phyloP scores from a whole-genome alignment of 2,797 vertebrate genomes.

The Thunnus albacares region DNA sequence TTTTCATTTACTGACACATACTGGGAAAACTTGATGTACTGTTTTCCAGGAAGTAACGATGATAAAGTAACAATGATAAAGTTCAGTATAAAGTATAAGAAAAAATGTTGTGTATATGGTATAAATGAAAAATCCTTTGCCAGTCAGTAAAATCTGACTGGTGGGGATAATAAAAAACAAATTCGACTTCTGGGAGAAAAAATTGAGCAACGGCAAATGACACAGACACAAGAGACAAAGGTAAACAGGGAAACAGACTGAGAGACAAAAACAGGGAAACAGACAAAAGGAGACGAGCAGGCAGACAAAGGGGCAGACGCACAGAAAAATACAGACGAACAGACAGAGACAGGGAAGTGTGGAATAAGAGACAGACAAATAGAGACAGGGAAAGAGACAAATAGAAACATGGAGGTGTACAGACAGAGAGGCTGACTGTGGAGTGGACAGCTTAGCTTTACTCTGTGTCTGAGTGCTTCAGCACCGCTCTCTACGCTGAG shows the following conservation, averaged over 20 bases:
- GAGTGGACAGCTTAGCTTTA: slow-evolving; percentile 59
- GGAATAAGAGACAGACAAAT: slow-evolving; percentile 8
- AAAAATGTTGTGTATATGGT: not conserved
- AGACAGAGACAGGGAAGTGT: not conserved
- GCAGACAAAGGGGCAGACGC: not conserved
- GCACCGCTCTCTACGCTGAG: slow-evolving; percentile 60
- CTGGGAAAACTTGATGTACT: not conserved
- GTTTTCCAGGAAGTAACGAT: slow-evolving; percentile 9
- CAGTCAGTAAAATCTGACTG: not conserved
- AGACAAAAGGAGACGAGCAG: not conserved
- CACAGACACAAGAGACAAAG: slow-evolving; percentile 2
- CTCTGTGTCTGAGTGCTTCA: slow-evolving; percentile 58
- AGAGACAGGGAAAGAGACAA: not conserved
- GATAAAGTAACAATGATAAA: not conserved
- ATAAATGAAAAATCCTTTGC: not conserved
- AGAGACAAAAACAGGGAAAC: slow-evolving; percentile 20
- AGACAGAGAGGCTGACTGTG: slow-evolving; percentile 30
- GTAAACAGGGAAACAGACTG: slow-evolving; percentile 17
- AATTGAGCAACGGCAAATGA: not conserved
- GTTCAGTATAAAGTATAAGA: not conserved
- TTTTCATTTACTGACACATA: not conserved
- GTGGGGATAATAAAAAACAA: not conserved
- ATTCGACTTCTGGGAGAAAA: not conserved
- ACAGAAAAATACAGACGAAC: not conserved
- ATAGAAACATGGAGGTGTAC: not conserved